Base-by-base conservation (phyloP, 2,797 vertebrate species). In the Mastacembelus armatus region DNA sequence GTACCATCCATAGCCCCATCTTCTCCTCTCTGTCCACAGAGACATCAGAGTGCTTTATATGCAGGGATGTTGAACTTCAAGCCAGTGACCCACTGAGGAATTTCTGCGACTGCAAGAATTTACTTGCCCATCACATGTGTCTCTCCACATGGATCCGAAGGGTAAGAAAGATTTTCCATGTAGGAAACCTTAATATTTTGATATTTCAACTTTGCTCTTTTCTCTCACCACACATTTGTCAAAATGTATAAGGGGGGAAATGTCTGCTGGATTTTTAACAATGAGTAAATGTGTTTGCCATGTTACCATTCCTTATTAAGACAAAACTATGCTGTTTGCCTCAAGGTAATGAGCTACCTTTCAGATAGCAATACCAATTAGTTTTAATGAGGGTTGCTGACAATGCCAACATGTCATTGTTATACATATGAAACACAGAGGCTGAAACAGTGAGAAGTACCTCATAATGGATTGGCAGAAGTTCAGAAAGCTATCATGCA, bases 41-140 rank as follows among this genome's bases (percentile, higher is more conserved):
- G 70, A 83, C 79, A 76, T 92, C 92, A 51, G 92, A 94, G 88
- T 94, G 92, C 82, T 96, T 95, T 89, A 95, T 96, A 89, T 96
- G 94, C 91, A 82, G 84, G 74, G 92, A 94, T 72, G 80, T 77
- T 77, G 92, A 94, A 71, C 82, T 92, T 85, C 85, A 84, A 85
- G 89, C 78, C 75, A 78, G 77, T 71, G 91, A 93, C 80, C 85
- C 89, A 77, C 83, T 91, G 44, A 85, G 93, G 80, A 87, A 87
- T 80, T 95, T 93, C 77, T 91, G 86, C 40, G 90, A 92, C 89
- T 94, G 91, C 63, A 93, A 90, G 85, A 89, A 80, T 78, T 80
- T 91, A 62, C 70, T 92, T 73, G 88, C 87, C 85, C 89, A 90
- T 76, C 81, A 89, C 60, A 77, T 73, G 64, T 85, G 81, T 80